Conservation (phyloP, 2,888 invertebrate species). For the Crocallis elinguaria region DNA sequence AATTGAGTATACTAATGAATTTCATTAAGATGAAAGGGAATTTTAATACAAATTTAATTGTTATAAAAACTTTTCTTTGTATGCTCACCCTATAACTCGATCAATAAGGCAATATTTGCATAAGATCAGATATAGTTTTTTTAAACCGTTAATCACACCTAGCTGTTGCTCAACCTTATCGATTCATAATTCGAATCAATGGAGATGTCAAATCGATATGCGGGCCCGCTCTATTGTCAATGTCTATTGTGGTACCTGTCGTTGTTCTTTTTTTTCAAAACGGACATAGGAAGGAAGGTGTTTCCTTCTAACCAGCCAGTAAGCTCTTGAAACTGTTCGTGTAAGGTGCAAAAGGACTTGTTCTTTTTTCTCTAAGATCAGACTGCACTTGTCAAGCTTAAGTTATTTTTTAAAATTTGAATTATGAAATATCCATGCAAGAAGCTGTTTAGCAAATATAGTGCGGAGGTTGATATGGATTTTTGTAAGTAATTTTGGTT, state of each 20-base stretch:
- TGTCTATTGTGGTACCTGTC: constrained; percentile 42
- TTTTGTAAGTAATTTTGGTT: constrained; percentile 58
- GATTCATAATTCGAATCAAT: constrained; percentile 45
- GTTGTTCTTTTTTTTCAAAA: constrained; percentile 71
- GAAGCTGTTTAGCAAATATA: constrained; percentile 57
- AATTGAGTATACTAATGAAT: too few relatives aligned
- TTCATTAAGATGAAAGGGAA: too few relatives aligned
- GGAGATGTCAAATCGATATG: constrained; percentile 44
- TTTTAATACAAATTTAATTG: too few relatives aligned
- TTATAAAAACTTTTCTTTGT: neutral
- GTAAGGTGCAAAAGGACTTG: constrained; percentile 76
- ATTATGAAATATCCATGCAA: constrained; percentile 76
- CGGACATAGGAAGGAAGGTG: constrained; percentile 71
- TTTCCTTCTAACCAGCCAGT: constrained; percentile 65
- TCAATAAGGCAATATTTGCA: neutral
- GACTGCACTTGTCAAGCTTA: constrained; percentile 1
- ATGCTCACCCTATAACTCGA: neutral
- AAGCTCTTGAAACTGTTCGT: constrained; percentile 68
- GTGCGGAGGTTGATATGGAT: constrained; percentile 57
- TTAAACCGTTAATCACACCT: constrained; percentile 9
- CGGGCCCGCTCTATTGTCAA: constrained; percentile 36
- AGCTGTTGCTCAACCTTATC: constrained; percentile 44
- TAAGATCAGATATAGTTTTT: neutral
- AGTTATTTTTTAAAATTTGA: constrained; percentile 19
- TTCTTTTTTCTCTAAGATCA: constrained; percentile 36